Evolutionary conservation across 92 coral and sea anemone genomes (phyloP), one percentile per base, ranked within the genome.

Genomic region (Actinernus sp.): DNA sequence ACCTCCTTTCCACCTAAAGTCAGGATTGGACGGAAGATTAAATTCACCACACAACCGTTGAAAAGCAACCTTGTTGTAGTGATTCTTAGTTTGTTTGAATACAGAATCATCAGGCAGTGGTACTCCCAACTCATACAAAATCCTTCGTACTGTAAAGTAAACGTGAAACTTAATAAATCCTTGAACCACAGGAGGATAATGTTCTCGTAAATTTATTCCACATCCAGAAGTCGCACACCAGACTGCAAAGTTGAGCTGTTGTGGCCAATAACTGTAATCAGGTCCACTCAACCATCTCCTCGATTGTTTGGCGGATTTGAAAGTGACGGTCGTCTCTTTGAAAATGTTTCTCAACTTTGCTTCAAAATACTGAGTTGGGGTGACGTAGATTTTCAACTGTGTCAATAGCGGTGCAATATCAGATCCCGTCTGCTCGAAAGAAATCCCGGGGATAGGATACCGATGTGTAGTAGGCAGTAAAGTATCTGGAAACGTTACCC

Each of bases 211-310:
- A 23, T 44, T 26, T 17, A 64, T 46, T 0, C 60, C 72, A 27
- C 45, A 65, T n/a, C 72, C 60, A 0, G 59, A 47, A 2, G 37
- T 49, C 3, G 60, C 49, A 21, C 59, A 65, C 60, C 59, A 65
- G 17, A 65, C 20, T 13, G 60, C 72, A 29, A 64, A 46, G 21
- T 48, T 43, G 4, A 43, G 56, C 39, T 62, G 69, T 26, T 49
- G 60, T 0, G 73, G 44, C 75, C 75, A 68, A 37, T 68, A 68
- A 12, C 40, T 54, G 63, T 51, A 51, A 41, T 36, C 40, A 1
- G 53, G 52, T 1, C 51, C 53, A 0, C 50, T 65, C 33, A 56
- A 28, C 76, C 56, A 69, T 55, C 28, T 31, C 29, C 46, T 51
- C 14, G 62, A 32, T 32, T 50, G 49, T 33, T 49, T 28, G 12